Base-by-base conservation (phyloP, 1,140 invertebrate genomes). In the Saccostrea echinata region DNA sequence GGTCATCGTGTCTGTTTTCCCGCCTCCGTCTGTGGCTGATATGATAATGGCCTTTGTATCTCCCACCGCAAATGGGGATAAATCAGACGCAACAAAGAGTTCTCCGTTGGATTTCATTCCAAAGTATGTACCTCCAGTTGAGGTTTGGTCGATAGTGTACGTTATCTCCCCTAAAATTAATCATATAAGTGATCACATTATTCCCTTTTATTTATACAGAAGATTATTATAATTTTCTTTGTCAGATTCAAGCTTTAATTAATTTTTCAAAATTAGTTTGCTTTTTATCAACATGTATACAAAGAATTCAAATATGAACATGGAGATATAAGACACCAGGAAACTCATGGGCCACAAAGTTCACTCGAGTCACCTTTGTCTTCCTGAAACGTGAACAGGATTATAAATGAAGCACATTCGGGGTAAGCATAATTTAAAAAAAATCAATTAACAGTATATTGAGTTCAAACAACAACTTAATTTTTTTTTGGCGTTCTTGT, bases 1-100 rank as follows among this genome's bases (percentile, higher is more conserved):
- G 1, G 53, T 21, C 24, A n/a, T 12, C n/a, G 85, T 86, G 35
- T 82, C 84, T 13, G 55, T 84, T 18, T 84, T 33, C 8, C 80
- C 85, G 9, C 76, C 80, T 24, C 43, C 81, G 30, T 85, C 76
- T 71, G 83, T 87, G 82, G 35, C 71, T 35, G 35, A 76, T 35
- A 43, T 52, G 8, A 30, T 61, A 8, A 84, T 33, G 0, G 27
- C 24, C 16, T 82, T 80, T 24, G 51, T 33, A 9, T 43, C 18
- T 13, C 76, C 82, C 0, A 16, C 18, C 12, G 12, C 55, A 33
- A 87, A 90, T 27, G 27, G n/a, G 8, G 27, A 27, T 27, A 61
- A 27, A 61, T 21, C 30, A 3, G 57, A 35, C 3, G 84, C 53
- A n/a, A 61, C 53, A 9, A n/a, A 53, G 8, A 61, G 11, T 0